Evolutionary conservation across 1,140 invertebrate species (phyloP), one percentile per base, ranked within the genome.

Genomic region (Eriosoma lanigerum): DNA sequence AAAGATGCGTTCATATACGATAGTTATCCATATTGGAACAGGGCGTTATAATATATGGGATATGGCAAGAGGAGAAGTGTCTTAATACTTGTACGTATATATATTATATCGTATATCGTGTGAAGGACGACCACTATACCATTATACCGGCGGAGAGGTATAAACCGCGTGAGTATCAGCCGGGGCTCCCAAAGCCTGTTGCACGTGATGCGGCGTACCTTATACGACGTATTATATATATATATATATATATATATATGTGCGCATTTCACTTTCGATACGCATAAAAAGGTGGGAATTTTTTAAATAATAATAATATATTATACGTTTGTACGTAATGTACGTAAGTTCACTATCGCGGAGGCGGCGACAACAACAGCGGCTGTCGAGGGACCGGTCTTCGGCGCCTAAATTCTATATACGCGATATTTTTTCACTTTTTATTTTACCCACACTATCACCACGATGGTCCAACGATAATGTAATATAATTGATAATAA

Each of bases 331-430:
- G 15, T 62, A 62, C 52, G 8, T 15, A 17, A 17, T 19, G 9
- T 21, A 6, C 3, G 3, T 13, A 60, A 26, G 58, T 38, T 3
- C 32, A 38, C 32, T 38, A 32, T 26, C 26, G 24, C 44, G 44
- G 38, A 24, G 68, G 46, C 15, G 46, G 44, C 44, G 66, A 3
- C 21, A 15, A 26, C 21, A 26, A 17, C 66, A 24, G 9, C 13
- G 13, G 9, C 6, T 19, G 10, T 44, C 64, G 66, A 70, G 46
- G 44, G 68, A 72, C 68, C 68, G 68, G 68, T 72, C 68, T 72
- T 72, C 17, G 66, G 68, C 68, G 46, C 46, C 68, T 72, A 72
- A 72, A 72, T 52, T 70, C n/a, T n/a, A n/a, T n/a, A n/a, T n/a
- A n/a, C n/a, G n/a, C 32, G 32, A 38, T 38, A 8, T 38, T 38